Conservation (phyloP, 2,888 invertebrate species). For the Drosophila birchii region DNA sequence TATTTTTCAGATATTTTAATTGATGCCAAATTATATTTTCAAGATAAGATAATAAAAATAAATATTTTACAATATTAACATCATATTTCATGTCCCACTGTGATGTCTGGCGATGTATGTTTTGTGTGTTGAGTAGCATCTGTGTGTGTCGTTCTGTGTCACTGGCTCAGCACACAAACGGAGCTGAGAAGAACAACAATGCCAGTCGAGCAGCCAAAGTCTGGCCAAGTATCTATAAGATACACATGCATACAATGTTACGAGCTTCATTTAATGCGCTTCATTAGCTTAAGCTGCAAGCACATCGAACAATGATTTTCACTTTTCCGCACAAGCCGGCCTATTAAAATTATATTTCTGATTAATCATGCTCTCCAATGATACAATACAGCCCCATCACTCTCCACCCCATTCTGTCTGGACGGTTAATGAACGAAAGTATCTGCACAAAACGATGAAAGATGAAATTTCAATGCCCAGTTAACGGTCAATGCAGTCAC, state of each 20-base stretch:
- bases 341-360: conserved; percentile 68
- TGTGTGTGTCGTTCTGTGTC: conserved; percentile 61
- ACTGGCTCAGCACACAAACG: conserved; percentile 52
- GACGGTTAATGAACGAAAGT: conserved; percentile 31
- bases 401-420: conserved; percentile 5
- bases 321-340: conserved; percentile 47
- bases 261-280: conserved; percentile 58
- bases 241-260: conserved; percentile 33
- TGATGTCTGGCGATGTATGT: conserved; percentile 5
- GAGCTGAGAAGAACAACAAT: conserved; percentile 35
- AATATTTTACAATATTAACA: no score
- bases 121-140: conserved; percentile 26
- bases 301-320: conserved; percentile 66
- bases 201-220: conserved; percentile 19
- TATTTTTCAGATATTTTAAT: not conserved
- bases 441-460: conserved; percentile 16
- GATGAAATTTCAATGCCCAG: conserved; percentile 1
- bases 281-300: conserved; percentile 62
- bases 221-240: conserved; percentile 52
- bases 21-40: not conserved
- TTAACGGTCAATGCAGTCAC: conserved; percentile 46
- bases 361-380: conserved; percentile 61
- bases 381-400: conserved; percentile 9
- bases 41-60: no score
- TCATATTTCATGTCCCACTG: not conserved